These are phyloP conservation scores for Montipora capitata DNA, from an alignment of 92 coral and sea anemone species.

Conservation along the genomic window DNA sequence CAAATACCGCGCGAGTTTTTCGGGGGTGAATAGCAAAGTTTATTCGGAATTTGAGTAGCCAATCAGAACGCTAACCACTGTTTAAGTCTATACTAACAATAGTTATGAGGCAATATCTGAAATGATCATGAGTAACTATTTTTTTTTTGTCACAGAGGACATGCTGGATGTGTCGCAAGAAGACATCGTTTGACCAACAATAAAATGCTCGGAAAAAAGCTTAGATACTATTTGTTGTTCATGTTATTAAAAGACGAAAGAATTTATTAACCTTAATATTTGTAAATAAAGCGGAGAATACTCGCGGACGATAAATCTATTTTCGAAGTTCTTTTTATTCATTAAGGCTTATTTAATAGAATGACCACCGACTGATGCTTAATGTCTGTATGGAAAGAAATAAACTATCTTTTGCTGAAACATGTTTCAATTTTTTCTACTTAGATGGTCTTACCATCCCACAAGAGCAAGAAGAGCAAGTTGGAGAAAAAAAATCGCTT, in stretches of 20 bases:
- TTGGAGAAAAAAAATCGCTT: too few relatives aligned
- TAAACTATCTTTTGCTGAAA: constrained; percentile 34
- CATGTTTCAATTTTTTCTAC: neutral
- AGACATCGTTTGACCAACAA: constrained; percentile 78
- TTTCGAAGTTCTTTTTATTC: constrained; percentile 74
- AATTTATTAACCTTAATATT: constrained; percentile 49
- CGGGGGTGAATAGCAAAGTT: too few relatives aligned
- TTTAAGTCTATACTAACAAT: too few relatives aligned
- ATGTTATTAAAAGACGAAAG: constrained; percentile 19
- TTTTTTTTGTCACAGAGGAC: constrained; percentile 62
- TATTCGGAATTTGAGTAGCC: too few relatives aligned
- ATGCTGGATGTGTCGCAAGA: constrained; percentile 90
- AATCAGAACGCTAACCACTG: too few relatives aligned
- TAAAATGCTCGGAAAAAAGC: neutral
- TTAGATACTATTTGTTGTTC: neutral
- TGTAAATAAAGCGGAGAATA: constrained; percentile 69
- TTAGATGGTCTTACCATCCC: too few relatives aligned
- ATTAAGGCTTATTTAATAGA: constrained; percentile 75
- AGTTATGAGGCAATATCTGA: neutral
- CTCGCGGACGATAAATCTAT: constrained; percentile 68
- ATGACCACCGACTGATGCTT: constrained; percentile 17
- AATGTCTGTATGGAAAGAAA: constrained; percentile 36
- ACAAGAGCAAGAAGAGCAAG: too few relatives aligned
- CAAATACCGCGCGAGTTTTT: too few relatives aligned
- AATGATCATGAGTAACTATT: neutral